Base-by-base conservation (phyloP, 2,888 invertebrate genomes). In the Alsophila aescularia region DNA sequence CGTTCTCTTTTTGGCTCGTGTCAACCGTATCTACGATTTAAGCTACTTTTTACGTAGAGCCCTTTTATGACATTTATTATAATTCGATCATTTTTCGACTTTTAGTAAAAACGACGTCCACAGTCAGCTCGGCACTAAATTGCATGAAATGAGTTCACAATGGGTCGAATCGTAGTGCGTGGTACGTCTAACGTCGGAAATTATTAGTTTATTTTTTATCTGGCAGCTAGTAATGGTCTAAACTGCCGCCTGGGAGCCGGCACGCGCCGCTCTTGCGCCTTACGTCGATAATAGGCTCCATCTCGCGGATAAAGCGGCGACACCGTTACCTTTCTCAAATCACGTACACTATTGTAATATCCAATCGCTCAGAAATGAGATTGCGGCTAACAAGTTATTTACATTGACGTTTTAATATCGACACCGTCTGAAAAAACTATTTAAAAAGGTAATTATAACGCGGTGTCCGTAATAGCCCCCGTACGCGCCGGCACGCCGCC, bases 321-420 rank as follows among this genome's bases (percentile, higher is more conserved):
- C 84, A 90, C 91, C 91, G 91, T 90, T 91, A 91, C 90, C 87
- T 90, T 87, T 89, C 90, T 89, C 90, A 87, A 87, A 90, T 90
- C 91, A 91, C 91, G 91, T 91, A 89, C 91, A 87, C 91, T 88
- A 91, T 91, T 91, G 91, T 90, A 89, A 90, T 90, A 90, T 88
- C 89, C 91, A 91, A 90, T 90, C 89, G 90, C 80, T 83, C 83
- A 87, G 90, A 90, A 91, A 91, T 91, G 91, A 91, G 91, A 90
- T 91, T 89, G 91, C 91, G 88, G 90, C 91, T 91, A 91, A 91
- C 91, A 91, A 91, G 91, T 91, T 91, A 91, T 90, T 91, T 91
- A 91, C 91, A 88, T 90, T 91, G 91, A 91, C 91, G 90, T 91
- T 90, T 91, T 90, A 91, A 91, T 91, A 90, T 87, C 89, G 79